Base-by-base conservation (phyloP, 1,140 invertebrate genomes). In the Leptinotarsa defecta region DNA sequence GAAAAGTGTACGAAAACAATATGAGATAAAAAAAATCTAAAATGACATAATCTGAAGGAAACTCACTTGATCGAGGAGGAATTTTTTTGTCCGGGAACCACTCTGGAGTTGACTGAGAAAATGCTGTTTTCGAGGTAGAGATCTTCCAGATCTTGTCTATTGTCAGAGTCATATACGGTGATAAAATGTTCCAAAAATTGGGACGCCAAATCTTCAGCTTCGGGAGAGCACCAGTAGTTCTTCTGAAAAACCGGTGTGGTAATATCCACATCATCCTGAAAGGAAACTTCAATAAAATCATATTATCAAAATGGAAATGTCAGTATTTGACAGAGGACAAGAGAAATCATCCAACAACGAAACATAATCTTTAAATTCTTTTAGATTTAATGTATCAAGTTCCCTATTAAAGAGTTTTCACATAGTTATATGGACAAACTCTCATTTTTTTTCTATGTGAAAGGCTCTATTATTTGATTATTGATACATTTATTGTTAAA, bases 31-130 rank as follows among this genome's bases (percentile, higher is more conserved):
- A 27, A 5, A 27, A 0, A 27, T 43, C 8, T 43, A 8, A 43
- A 43, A 43, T 43, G 34, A 43, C 11, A 5, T 27, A 11, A 43
- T 43, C 34, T 43, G 34, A 43, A 48, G n/a, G 15, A 13, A 17
- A 71, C 69, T 71, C 48, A 71, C 69, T 71, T 20, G 6, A 61
- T 48, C 13, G 5, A 57, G 11, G 13, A 4, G 11, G 69, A 71
- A 19, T 71, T 71, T 20, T 22, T 48, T 20, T 73, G 71, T 19
- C 22, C 13, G 13, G 71, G 71, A 19, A 73, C 48, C 1, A 67
- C 64, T 43, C 62, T 73, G n/a, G 61, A 34, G 64, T 57, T 65
- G 48, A 73, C 43, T 24, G 71, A 64, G 64, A 73, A 73, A 3
- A 73, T 13, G 34, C 57, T 61, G 64, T 65, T 6, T 19, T 48